These are phyloP conservation scores for Microcebus lehilahytsara DNA, from an alignment of 2,113 vertebrate species.

Conservation along the genomic window DNA sequence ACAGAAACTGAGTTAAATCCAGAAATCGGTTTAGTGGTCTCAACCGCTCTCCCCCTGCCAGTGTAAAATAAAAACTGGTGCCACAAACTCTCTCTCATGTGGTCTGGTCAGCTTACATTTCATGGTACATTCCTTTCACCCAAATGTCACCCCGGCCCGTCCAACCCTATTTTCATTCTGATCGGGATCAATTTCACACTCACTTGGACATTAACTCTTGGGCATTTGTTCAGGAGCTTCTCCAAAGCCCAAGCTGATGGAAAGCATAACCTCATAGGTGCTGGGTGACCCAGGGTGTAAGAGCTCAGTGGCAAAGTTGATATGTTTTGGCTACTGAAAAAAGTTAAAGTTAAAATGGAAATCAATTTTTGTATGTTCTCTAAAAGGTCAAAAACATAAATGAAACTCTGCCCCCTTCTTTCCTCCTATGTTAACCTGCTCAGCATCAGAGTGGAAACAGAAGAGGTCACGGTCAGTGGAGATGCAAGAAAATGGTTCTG, in stretches of 20 bases:
- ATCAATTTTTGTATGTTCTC: not conserved
- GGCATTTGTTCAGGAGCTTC: not conserved
- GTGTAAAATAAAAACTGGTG: not conserved
- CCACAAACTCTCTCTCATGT: not conserved
- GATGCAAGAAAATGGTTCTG: not conserved
- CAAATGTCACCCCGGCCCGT: not conserved
- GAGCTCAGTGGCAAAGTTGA: conserved; percentile 53
- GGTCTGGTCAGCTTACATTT: not conserved
- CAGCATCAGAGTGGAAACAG: not conserved
- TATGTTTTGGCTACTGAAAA: conserved; percentile 39
- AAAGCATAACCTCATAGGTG: conserved; percentile 55
- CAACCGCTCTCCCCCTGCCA: not conserved
- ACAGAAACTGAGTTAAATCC: not conserved
- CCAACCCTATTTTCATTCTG: not conserved
- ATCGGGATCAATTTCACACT: not conserved
- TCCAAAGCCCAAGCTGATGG: conserved; percentile 8
- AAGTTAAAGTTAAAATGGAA: not conserved
- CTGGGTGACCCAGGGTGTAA: conserved; percentile 46
- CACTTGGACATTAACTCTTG: conserved; percentile 64
- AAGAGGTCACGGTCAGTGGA: conserved; percentile 8
- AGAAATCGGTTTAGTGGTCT: not conserved
- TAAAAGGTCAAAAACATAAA: not conserved
- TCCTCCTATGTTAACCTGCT: conserved; percentile 54
- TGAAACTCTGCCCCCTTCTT: accelerated
- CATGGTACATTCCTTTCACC: too few species aligned